phyloP scores from a whole-genome alignment of 2,888 invertebrate species.

The Deladenus siricidicola region DNA sequence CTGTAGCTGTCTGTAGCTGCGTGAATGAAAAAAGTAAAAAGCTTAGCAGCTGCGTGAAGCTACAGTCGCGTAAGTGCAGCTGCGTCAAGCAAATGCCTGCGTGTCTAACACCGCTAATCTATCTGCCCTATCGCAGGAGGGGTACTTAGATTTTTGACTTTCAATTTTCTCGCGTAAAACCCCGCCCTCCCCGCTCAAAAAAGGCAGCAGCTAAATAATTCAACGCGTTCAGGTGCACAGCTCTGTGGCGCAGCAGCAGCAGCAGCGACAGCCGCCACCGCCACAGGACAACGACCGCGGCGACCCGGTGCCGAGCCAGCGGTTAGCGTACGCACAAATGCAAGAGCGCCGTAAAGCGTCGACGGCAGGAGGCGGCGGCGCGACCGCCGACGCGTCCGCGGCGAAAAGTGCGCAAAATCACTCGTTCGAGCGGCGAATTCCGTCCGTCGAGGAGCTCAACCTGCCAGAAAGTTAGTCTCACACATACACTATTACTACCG shows the following conservation, averaged over 20 bases:
- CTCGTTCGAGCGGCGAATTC: slow-evolving; percentile 15
- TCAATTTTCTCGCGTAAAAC: too few relatives aligned
- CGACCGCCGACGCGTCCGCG: neutral
- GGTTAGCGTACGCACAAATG: slow-evolving; percentile 45
- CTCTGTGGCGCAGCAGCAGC: slow-evolving; percentile 21
- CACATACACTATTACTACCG: too few relatives aligned
- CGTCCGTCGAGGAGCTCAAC: slow-evolving; percentile 40
- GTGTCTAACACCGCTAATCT: too few relatives aligned
- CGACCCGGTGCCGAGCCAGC: slow-evolving; percentile 52
- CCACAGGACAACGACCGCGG: slow-evolving; percentile 33
- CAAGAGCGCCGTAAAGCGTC: slow-evolving; percentile 35
- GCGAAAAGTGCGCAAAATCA: neutral
- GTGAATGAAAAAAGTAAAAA: too few relatives aligned
- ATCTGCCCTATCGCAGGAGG: too few relatives aligned
- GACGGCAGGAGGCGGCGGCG: slow-evolving; percentile 4
- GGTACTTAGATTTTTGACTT: too few relatives aligned
- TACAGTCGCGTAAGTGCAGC: too few relatives aligned
- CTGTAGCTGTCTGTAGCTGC: too few relatives aligned
- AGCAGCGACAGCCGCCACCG: slow-evolving; percentile 51
- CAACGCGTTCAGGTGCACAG: slow-evolving; percentile 37
- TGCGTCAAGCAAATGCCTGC: too few relatives aligned
- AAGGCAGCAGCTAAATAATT: too few relatives aligned
- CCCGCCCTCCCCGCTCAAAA: too few relatives aligned
- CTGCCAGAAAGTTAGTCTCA: slow-evolving; percentile 42
- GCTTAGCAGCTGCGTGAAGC: too few relatives aligned